Base-by-base conservation (phyloP, 2,888 invertebrate genomes). In the Notocelia uddmanniana region DNA sequence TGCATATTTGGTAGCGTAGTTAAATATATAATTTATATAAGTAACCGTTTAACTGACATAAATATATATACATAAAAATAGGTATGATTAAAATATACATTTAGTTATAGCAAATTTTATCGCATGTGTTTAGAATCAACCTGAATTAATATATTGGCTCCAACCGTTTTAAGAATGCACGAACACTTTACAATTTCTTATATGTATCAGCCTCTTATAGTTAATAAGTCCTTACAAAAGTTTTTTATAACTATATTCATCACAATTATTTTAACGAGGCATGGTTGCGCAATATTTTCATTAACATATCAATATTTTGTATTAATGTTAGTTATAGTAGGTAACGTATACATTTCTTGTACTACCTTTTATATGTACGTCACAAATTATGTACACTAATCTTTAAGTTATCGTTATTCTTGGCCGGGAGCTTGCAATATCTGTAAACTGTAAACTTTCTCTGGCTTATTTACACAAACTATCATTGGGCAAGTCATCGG, bases 71-170 rank as follows among this genome's bases (percentile, higher is more conserved):
- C 79, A 76, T 72, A 13, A n/a, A 26, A n/a, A 26, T 77, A 79
- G 79, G 76, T 80, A 78, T 80, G 79, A 81, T 81, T 79, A 79
- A 78, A 80, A 78, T 74, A 76, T 74, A 75, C 69, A 76, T 68
- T 69, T 77, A 77, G 68, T 73, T 71, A 75, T 79, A 81, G 78
- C 64, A 73, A 81, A 81, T 77, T 80, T 76, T 80, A 77, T 82
- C 78, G 87, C 87, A 89, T 89, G 89, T 87, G 87, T 89, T 80
- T 84, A 82, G 84, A 88, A 87, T 89, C 89, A 88, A 89, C 85
- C 80, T 81, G 80, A 82, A 80, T 73, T 76, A 83, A 80, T 79
- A 78, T 75, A 80, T 79, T 59, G 68, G 76, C 70, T 80, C 83
- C 79, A 81, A 82, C 81, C 83, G 81, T 81, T 80, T 77, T 75